Conservation (phyloP, 2,888 invertebrate species). For the Campoletis raptor region DNA sequence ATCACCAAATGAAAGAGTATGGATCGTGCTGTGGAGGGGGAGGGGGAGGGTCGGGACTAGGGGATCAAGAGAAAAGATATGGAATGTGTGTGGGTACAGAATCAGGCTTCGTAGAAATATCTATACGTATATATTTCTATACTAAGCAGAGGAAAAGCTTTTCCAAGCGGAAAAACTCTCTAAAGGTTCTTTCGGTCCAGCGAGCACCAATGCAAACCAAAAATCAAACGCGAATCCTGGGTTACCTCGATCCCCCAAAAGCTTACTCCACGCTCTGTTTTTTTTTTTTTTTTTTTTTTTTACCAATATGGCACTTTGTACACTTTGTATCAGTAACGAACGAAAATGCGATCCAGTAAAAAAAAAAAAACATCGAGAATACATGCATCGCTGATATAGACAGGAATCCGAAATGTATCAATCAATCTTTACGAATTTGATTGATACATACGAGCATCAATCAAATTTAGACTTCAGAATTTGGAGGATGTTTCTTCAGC, state of each 20-base stretch:
- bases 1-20: slow-evolving; percentile 83
- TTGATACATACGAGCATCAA: not conserved
- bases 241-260: slow-evolving; percentile 24
- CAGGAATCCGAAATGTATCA: slow-evolving; percentile 4
- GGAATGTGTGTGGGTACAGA: slow-evolving; percentile 20
- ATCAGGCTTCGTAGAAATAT: slow-evolving; percentile 26
- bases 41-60: not conserved
- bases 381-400: slow-evolving; percentile 19
- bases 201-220: slow-evolving; percentile 81
- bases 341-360: slow-evolving; percentile 9
- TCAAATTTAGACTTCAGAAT: not conserved
- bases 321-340: slow-evolving; percentile 57
- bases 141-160: slow-evolving; percentile 68
- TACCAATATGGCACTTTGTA: slow-evolving; percentile 52
- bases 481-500: not conserved
- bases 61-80: slow-evolving; percentile 46
- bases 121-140: slow-evolving; percentile 70
- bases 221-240: slow-evolving; percentile 80
- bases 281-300: slow-evolving; percentile 10
- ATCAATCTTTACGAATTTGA: not conserved
- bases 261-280: slow-evolving; percentile 20
- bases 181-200: slow-evolving; percentile 81
- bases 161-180: slow-evolving; percentile 82
- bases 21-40: slow-evolving; percentile 44
- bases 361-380: not conserved